A percentile compares a stretch with the other conserved stretches of the same genome.
phyloP scores from a whole-genome alignment of 2,113 vertebrate species.

The Telmatochromis sp. region DNA sequence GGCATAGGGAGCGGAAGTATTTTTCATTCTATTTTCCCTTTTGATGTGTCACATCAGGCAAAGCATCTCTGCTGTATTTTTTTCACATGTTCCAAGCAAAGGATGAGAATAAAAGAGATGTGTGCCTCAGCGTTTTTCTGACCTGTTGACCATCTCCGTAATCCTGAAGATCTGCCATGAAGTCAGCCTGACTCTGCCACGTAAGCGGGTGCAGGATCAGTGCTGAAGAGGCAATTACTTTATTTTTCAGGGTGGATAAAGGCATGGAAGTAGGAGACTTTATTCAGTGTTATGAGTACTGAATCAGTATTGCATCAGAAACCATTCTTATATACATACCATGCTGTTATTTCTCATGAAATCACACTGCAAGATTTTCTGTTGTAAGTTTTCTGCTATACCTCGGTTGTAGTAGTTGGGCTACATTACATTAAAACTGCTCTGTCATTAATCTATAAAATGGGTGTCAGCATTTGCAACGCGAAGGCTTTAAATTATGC shows the following conservation, averaged over 20 bases:
- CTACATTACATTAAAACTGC: background rate
- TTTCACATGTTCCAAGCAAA: background rate
- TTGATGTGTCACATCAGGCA: background rate
- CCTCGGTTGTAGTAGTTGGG: background rate
- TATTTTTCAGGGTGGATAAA: background rate
- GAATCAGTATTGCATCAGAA: background rate
- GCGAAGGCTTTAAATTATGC: background rate
- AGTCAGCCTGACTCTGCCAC: background rate
- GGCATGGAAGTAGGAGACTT: background rate
- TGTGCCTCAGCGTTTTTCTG: background rate
- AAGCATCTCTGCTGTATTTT: background rate
- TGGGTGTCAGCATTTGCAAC: background rate
- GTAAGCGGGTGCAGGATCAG: background rate
- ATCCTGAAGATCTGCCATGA: background rate
- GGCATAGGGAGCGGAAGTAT: background rate
- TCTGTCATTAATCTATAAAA: background rate
- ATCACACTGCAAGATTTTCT: background rate
- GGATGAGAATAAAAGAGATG: background rate
- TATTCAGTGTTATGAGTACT: background rate
- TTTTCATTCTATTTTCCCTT: slow-evolving; percentile 1
- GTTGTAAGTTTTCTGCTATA: background rate
- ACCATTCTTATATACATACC: background rate
- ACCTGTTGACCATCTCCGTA: background rate
- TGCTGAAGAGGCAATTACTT: background rate
- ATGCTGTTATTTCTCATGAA: background rate